Evolutionary conservation across 1,140 invertebrate species (phyloP).

Genomic region (Steinernema feltiae): DNA sequence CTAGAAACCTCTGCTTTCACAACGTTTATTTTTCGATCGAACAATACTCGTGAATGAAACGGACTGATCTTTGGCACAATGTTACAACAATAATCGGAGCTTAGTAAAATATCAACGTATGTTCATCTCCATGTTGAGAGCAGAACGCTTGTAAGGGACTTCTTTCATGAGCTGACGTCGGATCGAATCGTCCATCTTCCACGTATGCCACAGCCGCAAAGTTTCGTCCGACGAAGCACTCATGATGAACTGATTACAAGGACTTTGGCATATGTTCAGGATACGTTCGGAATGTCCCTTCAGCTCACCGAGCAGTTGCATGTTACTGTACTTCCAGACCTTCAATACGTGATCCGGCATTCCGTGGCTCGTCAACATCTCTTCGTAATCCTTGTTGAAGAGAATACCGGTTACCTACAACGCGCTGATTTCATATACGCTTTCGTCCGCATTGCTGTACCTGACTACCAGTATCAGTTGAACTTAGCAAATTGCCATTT

Average conservation of each 20-base stretch:
- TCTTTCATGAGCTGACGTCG: background rate
- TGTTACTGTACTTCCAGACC: background rate
- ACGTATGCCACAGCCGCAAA: background rate
- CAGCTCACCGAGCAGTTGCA: background rate
- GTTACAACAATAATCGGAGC: too few species aligned
- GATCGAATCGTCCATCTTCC: conserved; percentile 2
- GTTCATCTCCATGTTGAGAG: background rate
- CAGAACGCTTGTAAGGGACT: background rate
- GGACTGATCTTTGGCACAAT: too few species aligned
- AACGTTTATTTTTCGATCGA: too few species aligned
- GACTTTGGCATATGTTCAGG: conserved; percentile 1
- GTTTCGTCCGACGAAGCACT: conserved; percentile 8
- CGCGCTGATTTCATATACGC: background rate
- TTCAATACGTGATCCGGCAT: background rate
- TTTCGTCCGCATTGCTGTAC: background rate
- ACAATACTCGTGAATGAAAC: too few species aligned
- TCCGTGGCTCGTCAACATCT: background rate
- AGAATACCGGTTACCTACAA: background rate
- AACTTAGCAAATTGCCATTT: background rate
- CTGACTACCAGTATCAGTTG: background rate
- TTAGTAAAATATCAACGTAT: too few species aligned
- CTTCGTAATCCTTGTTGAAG: background rate
- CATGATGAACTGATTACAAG: background rate
- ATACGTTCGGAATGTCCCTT: background rate
- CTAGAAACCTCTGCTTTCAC: too few species aligned